Conservation (phyloP, 1,140 invertebrate genomes). For the Hycleus cichorii region DNA sequence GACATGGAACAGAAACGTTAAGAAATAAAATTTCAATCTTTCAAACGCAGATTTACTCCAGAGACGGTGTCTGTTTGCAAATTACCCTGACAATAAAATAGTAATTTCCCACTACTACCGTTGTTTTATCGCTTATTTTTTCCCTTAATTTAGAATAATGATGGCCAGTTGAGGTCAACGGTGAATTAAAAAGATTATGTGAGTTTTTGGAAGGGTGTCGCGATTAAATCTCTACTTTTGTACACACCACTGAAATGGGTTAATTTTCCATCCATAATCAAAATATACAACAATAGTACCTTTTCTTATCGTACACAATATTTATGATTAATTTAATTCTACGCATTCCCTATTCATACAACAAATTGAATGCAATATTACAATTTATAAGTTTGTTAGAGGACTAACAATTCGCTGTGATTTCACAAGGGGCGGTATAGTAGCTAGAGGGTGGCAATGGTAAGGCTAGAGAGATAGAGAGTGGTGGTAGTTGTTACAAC, state of each 20-base stretch:
- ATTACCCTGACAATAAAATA: not conserved
- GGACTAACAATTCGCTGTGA: slow-evolving; percentile 22
- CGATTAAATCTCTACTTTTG: slow-evolving; percentile 34
- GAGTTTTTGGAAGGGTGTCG: not conserved
- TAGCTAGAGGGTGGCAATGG: not conserved
- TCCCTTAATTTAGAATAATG: not conserved
- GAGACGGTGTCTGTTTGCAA: not conserved
- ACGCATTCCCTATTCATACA: slow-evolving; percentile 18
- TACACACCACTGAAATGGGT: slow-evolving; percentile 30
- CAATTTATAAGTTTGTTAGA: slow-evolving; percentile 19
- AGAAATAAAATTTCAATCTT: slow-evolving; percentile 10
- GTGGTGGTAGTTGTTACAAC: not conserved
- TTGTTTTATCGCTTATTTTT: not conserved
- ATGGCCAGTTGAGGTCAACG: not conserved
- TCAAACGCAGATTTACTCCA: not conserved
- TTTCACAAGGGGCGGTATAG: slow-evolving; percentile 10
- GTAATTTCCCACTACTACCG: no score
- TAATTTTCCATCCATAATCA: slow-evolving; percentile 28
- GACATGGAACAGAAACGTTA: no score
- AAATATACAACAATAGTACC: no score
- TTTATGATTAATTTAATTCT: slow-evolving; percentile 28
- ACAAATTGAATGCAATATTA: slow-evolving; percentile 24
- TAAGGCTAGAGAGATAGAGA: no score
- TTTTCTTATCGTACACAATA: slow-evolving; percentile 14
- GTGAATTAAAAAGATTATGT: slow-evolving; percentile 17